A percentile compares a stretch with the other conserved stretches of the same genome.
Conservation (phyloP, 2,797 vertebrate genomes). For the Oreochromis grahami region DNA sequence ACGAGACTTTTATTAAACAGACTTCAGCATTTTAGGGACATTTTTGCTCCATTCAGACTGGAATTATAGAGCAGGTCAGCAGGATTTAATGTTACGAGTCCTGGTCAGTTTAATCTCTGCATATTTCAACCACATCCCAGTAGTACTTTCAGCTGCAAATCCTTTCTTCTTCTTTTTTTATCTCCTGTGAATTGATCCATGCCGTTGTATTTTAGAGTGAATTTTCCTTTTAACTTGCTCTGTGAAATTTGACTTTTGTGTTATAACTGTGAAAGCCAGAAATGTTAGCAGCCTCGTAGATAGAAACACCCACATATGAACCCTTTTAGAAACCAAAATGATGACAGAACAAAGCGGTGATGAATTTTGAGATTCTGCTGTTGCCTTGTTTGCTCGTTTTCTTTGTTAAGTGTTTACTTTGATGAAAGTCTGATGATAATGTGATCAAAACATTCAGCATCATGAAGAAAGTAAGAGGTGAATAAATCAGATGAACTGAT, state of each 20-base stretch:
- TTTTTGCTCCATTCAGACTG: background rate
- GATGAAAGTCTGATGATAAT: background rate
- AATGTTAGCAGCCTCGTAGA: background rate
- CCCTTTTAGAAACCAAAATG: background rate
- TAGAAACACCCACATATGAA: background rate
- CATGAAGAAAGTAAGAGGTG: background rate
- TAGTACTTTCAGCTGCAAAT: background rate
- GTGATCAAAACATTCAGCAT: background rate
- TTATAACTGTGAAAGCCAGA: background rate
- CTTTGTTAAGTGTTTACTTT: background rate
- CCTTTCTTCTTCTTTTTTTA: too few species aligned
- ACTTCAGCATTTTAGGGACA: background rate
- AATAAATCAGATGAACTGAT: background rate
- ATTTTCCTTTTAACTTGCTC: background rate
- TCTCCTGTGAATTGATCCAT: rapidly evolving
- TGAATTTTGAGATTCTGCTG: background rate
- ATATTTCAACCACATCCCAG: background rate
- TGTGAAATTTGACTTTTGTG: background rate
- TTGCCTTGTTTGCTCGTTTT: background rate
- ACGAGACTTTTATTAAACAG: background rate
- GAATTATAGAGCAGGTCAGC: background rate
- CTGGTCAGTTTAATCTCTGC: background rate
- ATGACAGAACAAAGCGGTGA: background rate
- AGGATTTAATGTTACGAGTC: background rate
- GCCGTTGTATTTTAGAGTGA: background rate